Evolutionary conservation across 53 echinoderm and acorn worm species (phyloP).

Genomic region (Echinarachnius parma): DNA sequence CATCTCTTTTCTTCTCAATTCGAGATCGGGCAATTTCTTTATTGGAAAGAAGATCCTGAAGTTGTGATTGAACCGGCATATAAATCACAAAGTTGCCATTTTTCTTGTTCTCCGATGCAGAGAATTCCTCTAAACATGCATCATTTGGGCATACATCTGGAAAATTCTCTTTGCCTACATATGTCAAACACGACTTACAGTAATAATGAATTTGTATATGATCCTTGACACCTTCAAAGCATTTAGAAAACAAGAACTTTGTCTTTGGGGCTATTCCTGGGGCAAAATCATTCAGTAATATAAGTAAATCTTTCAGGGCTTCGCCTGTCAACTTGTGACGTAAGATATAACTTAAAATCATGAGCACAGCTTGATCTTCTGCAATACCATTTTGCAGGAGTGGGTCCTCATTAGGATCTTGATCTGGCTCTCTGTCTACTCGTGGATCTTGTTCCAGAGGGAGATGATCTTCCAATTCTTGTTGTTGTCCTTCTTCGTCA

Average conservation of each 20-base stretch:
- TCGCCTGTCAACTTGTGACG: slow-evolving; percentile 26
- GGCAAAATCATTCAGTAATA: slow-evolving; percentile 1
- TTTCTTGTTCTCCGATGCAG: slow-evolving; percentile 7
- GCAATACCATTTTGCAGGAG: no score
- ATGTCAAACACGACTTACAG: slow-evolving; percentile 19
- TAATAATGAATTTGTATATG: slow-evolving; percentile 26
- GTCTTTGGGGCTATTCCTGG: slow-evolving; percentile 18
- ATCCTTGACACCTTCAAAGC: slow-evolving; percentile 1
- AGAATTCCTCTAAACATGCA: slow-evolving; percentile 13
- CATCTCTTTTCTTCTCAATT: neutral
- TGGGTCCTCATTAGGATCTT: no score
- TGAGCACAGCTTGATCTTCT: no score
- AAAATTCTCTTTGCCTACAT: slow-evolving; percentile 7
- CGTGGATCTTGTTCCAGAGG: no score
- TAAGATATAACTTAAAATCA: slow-evolving; percentile 21
- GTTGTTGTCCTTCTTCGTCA: no score
- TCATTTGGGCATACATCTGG: slow-evolving; percentile 1
- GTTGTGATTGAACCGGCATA: slow-evolving; percentile 11
- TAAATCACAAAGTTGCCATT: slow-evolving; percentile 21
- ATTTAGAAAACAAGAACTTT: slow-evolving; percentile 15
- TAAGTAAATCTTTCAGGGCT: slow-evolving; percentile 20
- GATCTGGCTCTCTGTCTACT: no score
- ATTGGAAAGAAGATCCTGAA: slow-evolving; percentile 4
- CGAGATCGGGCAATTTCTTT: slow-evolving; percentile 4
- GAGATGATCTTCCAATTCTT: no score